phyloP scores from a whole-genome alignment of 1,140 invertebrate genomes.

The Drosophila santomea region DNA sequence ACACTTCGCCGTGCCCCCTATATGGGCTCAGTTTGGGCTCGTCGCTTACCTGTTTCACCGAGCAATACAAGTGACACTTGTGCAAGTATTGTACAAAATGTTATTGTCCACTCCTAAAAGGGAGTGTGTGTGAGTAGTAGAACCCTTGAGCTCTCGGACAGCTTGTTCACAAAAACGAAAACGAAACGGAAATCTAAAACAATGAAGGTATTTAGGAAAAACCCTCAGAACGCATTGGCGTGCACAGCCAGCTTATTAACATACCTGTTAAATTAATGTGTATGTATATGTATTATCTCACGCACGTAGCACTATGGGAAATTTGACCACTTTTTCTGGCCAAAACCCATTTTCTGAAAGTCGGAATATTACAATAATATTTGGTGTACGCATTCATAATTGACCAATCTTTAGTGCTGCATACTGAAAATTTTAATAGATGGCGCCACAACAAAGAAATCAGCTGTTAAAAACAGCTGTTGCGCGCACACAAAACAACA shows the following conservation, averaged over 20 bases:
- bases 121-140: constrained; percentile 15
- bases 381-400: too few species aligned
- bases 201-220: constrained; percentile 74
- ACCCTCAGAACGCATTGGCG: constrained; percentile 52
- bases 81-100: constrained; percentile 70
- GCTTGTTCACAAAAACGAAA: constrained; percentile 21
- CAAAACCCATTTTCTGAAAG: too few species aligned
- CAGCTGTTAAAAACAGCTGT: too few species aligned
- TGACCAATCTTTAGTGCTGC: too few species aligned
- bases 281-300: constrained; percentile 63
- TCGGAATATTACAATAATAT: too few species aligned
- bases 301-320: too few species aligned
- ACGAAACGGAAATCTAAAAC: constrained; percentile 52
- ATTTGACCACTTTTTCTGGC: too few species aligned
- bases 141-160: constrained; percentile 21
- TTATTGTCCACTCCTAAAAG: constrained; percentile 40
- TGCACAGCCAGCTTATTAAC: constrained; percentile 65
- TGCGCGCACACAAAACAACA: too few species aligned
- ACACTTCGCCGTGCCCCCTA: constrained; percentile 29
- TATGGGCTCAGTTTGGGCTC: constrained; percentile 42
- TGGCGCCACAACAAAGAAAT: too few species aligned
- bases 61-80: constrained; percentile 63
- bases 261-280: constrained; percentile 51
- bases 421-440: too few species aligned
- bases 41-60: constrained; percentile 42